A percentile compares a stretch with the other conserved stretches of the same genome.
phyloP scores from a whole-genome alignment of 1,140 invertebrate species.

The Rhyzopertha dominica region DNA sequence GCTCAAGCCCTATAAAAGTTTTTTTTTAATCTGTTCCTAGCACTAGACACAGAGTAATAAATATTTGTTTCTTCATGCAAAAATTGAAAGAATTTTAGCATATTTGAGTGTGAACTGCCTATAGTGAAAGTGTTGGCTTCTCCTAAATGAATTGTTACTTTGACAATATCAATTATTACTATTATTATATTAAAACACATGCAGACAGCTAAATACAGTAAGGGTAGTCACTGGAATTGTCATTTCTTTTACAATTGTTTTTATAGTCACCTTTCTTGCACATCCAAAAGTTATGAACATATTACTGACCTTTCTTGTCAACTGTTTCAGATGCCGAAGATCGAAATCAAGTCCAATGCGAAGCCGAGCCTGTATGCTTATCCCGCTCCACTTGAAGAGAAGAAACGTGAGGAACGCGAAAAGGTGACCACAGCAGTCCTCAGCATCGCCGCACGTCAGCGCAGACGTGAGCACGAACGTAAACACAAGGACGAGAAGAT shows the following conservation, averaged over 20 bases:
- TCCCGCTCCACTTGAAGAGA: conserved; percentile 94
- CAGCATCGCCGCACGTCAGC: conserved; percentile 89
- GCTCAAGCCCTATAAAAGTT: too few relatives aligned
- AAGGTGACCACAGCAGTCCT: conserved; percentile 95
- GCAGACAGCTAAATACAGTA: too few relatives aligned
- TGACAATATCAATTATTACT: too few relatives aligned
- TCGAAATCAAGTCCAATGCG: conserved; percentile 89
- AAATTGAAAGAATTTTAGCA: too few relatives aligned
- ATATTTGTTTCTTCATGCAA: too few relatives aligned
- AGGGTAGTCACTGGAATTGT: neutral
- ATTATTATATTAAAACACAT: too few relatives aligned
- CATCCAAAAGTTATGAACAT: too few relatives aligned
- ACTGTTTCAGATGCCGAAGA: conserved; percentile 78
- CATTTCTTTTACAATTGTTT: neutral
- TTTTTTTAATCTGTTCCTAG: too few relatives aligned
- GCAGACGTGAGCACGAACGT: conserved; percentile 67
- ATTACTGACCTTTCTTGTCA: conserved; percentile 5
- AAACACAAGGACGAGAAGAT: conserved; percentile 52
- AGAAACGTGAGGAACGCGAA: conserved; percentile 94
- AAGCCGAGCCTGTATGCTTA: conserved; percentile 95
- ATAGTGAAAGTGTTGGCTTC: too few relatives aligned
- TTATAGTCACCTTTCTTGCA: neutral
- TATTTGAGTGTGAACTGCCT: too few relatives aligned
- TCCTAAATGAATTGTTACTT: too few relatives aligned
- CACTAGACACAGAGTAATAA: too few relatives aligned